These are phyloP conservation scores for Pheosia tremula DNA, from an alignment of 2,888 invertebrate species.

Conservation along the genomic window DNA sequence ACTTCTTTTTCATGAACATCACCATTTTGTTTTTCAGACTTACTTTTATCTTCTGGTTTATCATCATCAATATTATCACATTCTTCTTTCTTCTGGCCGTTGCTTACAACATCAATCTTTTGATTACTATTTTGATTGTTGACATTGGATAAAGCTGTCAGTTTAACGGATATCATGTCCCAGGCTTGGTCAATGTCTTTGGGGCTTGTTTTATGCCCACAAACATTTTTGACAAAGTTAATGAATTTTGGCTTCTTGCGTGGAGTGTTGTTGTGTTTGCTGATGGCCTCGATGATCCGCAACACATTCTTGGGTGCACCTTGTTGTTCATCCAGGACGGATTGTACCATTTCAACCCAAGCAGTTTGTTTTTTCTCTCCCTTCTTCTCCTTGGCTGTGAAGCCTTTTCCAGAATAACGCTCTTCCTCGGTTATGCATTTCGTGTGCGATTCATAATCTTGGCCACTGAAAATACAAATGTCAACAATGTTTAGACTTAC, in stretches of 20 bases:
- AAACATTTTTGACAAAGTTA: conserved; percentile 89
- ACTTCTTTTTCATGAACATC: conserved; percentile 24
- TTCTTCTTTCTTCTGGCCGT: conserved; percentile 20
- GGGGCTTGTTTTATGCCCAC: conserved; percentile 82
- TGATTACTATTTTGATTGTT: conserved; percentile 56
- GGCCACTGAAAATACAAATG: conserved; percentile 83
- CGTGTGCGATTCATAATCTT: conserved; percentile 90
- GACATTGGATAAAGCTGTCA: conserved; percentile 72
- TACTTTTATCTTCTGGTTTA: conserved; percentile 29
- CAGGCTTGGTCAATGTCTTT: conserved; percentile 88
- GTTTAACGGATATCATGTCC: conserved; percentile 85
- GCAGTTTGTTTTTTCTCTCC: conserved; percentile 94
- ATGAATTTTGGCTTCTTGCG: conserved; percentile 93
- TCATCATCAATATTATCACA: conserved; percentile 26
- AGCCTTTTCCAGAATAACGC: conserved; percentile 94
- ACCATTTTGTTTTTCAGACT: conserved; percentile 33
- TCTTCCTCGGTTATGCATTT: conserved; percentile 95
- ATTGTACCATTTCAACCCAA: conserved; percentile 90
- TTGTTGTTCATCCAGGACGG: conserved; percentile 84
- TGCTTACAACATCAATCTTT: conserved; percentile 29
- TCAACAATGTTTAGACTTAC: conserved; percentile 3
- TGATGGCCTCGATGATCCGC: conserved; percentile 87
- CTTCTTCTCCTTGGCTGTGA: conserved; percentile 90
- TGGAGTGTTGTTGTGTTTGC: conserved; percentile 92
- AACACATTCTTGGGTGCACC: conserved; percentile 83